These are phyloP conservation scores for Punctoribates punctum DNA, from an alignment of 2,888 invertebrate species.

Conservation along the genomic window DNA sequence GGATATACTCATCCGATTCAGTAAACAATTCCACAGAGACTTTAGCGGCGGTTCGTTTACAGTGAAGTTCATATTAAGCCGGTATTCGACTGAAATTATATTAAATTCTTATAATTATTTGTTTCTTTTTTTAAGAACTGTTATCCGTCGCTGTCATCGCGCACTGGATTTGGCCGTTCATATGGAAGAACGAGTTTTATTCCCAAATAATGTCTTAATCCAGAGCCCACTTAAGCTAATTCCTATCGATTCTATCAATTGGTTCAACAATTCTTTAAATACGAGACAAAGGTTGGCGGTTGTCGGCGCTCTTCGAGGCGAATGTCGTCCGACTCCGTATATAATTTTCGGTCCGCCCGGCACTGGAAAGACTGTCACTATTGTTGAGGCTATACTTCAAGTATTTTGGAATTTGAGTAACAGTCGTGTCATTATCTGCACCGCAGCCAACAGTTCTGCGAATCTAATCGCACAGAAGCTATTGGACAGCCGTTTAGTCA, in stretches of 20 bases:
- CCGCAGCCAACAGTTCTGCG: constrained; percentile 89
- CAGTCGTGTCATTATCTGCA: constrained; percentile 67
- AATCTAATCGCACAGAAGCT: constrained; percentile 68
- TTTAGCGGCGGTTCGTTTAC: constrained; percentile 56
- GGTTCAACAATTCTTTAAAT: constrained; percentile 73
- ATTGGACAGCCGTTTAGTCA: constrained; percentile 63
- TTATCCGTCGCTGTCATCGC: constrained; percentile 68
- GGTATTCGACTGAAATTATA: no score
- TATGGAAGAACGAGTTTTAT: constrained; percentile 43
- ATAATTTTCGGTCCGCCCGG: constrained; percentile 65
- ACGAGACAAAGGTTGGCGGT: constrained; percentile 74
- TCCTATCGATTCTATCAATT: constrained; percentile 53
- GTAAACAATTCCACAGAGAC: constrained; percentile 66
- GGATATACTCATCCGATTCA: constrained; percentile 72
- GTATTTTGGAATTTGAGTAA: constrained; percentile 55
- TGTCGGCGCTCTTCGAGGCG: constrained; percentile 69
- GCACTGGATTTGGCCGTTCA: constrained; percentile 60
- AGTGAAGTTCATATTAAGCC: no score
- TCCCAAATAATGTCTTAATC: constrained; percentile 40
- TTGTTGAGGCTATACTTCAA: constrained; percentile 82
- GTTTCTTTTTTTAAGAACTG: constrained; percentile 55
- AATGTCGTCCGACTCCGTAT: constrained; percentile 74
- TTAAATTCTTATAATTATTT: no score
- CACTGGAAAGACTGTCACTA: constrained; percentile 58
- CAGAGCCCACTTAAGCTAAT: constrained; percentile 42